Conservation (phyloP, 2,888 invertebrate genomes). For the Andrena fulva region DNA sequence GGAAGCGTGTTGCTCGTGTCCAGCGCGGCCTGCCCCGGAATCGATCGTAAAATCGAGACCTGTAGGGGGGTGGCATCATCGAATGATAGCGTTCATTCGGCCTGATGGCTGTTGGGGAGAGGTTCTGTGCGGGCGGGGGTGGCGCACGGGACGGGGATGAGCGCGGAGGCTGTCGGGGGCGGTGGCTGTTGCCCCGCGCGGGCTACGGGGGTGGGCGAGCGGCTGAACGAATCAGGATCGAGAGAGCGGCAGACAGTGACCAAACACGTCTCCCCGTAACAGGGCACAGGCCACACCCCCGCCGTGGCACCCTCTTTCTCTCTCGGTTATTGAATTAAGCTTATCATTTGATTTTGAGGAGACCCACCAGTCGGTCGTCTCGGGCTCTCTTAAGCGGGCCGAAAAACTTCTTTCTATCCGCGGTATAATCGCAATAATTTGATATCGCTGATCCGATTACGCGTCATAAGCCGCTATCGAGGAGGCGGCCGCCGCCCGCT, state of each 20-base stretch:
- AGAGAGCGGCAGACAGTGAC: slow-evolving; percentile 14
- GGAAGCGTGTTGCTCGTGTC: slow-evolving; percentile 50
- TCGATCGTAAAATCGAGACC: slow-evolving; percentile 77
- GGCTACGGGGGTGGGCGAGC: slow-evolving; percentile 57
- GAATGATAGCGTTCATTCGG: slow-evolving; percentile 79
- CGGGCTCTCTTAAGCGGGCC: slow-evolving; percentile 83
- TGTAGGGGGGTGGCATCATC: slow-evolving; percentile 74
- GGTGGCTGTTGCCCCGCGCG: slow-evolving; percentile 36
- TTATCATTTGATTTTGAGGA: slow-evolving; percentile 85
- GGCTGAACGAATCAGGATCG: slow-evolving; percentile 50
- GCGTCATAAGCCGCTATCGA: slow-evolving; percentile 78
- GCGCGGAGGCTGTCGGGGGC: slow-evolving; percentile 18
- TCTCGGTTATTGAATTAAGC: slow-evolving; percentile 84
- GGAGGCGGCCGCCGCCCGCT: slow-evolving; percentile 63
- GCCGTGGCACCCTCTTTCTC: slow-evolving; percentile 67
- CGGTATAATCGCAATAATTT: slow-evolving; percentile 84
- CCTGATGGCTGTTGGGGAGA: slow-evolving; percentile 72
- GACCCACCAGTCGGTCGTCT: slow-evolving; percentile 84
- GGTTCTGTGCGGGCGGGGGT: slow-evolving; percentile 53
- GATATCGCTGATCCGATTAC: slow-evolving; percentile 84
- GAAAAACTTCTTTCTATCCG: slow-evolving; percentile 83
- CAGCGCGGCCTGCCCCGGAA: slow-evolving; percentile 56
- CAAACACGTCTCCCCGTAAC: slow-evolving; percentile 39
- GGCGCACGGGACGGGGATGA: slow-evolving; percentile 45
- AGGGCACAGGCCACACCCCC: slow-evolving; percentile 57